phyloP scores from a whole-genome alignment of 2,888 invertebrate genomes.

The Ectobius pallidus region DNA sequence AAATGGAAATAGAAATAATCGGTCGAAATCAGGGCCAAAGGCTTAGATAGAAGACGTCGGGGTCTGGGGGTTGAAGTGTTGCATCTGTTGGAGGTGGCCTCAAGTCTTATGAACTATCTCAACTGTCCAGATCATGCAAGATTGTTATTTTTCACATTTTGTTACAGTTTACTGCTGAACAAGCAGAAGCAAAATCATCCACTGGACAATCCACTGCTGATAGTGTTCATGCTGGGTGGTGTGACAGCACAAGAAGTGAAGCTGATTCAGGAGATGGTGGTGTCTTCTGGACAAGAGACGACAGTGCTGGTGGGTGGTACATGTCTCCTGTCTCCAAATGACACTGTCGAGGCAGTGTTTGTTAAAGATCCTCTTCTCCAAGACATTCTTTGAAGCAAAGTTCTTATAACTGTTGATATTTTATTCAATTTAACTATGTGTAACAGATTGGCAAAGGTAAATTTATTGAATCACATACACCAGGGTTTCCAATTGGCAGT shows the following conservation, averaged over 20 bases:
- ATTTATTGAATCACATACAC: too few relatives aligned
- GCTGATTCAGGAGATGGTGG: conserved; percentile 51
- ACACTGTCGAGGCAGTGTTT: conserved; percentile 20
- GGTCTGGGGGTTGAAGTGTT: too few relatives aligned
- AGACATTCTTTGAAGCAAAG: background rate
- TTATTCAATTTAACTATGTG: too few relatives aligned
- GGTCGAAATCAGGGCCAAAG: too few relatives aligned
- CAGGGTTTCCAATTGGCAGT: too few relatives aligned
- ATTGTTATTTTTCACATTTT: background rate
- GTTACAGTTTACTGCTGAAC: conserved; percentile 64
- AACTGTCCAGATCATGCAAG: too few relatives aligned
- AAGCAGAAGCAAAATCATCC: conserved; percentile 63
- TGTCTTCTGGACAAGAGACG: conserved; percentile 32
- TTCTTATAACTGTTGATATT: background rate
- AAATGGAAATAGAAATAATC: too few relatives aligned
- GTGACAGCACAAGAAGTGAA: conserved; percentile 67
- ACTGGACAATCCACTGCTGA: conserved; percentile 65
- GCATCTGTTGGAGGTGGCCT: too few relatives aligned
- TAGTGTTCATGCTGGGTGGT: conserved; percentile 71
- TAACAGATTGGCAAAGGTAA: too few relatives aligned
- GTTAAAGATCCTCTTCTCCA: conserved; percentile 16
- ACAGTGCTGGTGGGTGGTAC: conserved; percentile 41
- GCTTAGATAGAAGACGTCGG: too few relatives aligned
- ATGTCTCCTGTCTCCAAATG: conserved; percentile 38
- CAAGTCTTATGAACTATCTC: too few relatives aligned